These are phyloP conservation scores for Etheostoma nigrum DNA, from an alignment of 2,797 vertebrate species.

Conservation along the genomic window DNA sequence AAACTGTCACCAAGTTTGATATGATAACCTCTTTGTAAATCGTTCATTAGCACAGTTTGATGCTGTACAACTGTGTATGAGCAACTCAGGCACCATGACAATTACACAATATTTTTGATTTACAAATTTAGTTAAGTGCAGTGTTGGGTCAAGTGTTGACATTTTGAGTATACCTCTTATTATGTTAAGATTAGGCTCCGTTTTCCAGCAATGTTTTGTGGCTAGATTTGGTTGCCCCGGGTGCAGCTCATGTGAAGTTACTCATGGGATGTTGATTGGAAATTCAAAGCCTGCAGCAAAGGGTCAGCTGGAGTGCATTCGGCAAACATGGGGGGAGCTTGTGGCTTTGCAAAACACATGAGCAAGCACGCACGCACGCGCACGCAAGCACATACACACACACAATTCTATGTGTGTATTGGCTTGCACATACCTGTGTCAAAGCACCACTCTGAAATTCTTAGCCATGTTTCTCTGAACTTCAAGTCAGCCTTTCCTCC, in stretches of 20 bases:
- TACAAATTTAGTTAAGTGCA: constrained; percentile 12
- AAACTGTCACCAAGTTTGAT: not conserved
- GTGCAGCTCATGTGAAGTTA: constrained; percentile 63
- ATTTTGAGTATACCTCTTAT: constrained; percentile 36
- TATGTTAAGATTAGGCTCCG: constrained; percentile 40
- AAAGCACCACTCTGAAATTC: constrained; percentile 48
- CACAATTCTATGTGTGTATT: constrained; percentile 12
- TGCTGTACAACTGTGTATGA: not conserved
- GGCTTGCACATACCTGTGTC: constrained; percentile 14
- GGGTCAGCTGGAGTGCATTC: constrained; percentile 70
- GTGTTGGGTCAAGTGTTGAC: constrained; percentile 37
- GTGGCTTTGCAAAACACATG: constrained; percentile 50
- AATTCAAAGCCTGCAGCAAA: constrained; percentile 73
- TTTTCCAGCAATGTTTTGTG: constrained; percentile 42
- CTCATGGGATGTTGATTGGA: constrained; percentile 72
- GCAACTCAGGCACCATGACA: not conserved
- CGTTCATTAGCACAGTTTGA: not conserved
- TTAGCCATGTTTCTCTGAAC: constrained; percentile 43
- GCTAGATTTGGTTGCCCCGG: constrained; percentile 39
- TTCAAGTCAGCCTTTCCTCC: constrained; percentile 59
- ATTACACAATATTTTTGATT: constrained; percentile 24
- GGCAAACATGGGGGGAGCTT: constrained; percentile 52
- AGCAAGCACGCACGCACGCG: constrained; percentile 3
- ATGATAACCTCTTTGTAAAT: not conserved
- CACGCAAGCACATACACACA: too few relatives aligned